Percentiles rank a stretch among this genome's conserved stretches.
These are phyloP conservation scores for Cheilosia vulpina DNA, from an alignment of 2,888 invertebrate species.

Conservation along the genomic window DNA sequence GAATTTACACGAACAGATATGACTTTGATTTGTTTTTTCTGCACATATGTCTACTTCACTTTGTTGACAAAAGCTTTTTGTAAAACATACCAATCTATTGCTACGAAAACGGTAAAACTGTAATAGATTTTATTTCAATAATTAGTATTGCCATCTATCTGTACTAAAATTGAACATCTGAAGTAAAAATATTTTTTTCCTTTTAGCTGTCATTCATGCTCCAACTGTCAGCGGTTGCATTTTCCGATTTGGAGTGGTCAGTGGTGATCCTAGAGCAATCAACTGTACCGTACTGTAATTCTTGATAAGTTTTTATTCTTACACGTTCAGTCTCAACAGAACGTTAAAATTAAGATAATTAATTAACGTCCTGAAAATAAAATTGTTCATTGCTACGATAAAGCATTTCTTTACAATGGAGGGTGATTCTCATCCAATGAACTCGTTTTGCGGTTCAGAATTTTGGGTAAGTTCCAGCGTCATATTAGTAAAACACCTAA, in stretches of 20 bases:
- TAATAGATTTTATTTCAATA: slow-evolving; percentile 2
- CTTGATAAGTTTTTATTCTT: not conserved
- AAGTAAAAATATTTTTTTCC: not conserved
- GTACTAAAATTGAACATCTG: not conserved
- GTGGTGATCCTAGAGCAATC: not conserved
- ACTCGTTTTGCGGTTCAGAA: slow-evolving; percentile 90
- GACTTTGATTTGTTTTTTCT: no score
- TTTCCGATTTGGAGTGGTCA: not conserved
- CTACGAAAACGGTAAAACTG: not conserved
- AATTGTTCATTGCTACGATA: slow-evolving; percentile 3
- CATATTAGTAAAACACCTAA: slow-evolving; percentile 1
- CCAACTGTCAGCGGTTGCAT: not conserved
- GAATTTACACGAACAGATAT: no score
- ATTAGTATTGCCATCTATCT: not conserved
- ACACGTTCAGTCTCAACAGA: slow-evolving; percentile 1
- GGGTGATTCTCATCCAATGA: slow-evolving; percentile 85
- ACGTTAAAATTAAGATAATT: slow-evolving; percentile 3
- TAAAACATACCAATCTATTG: no score
- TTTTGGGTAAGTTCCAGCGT: slow-evolving; percentile 90
- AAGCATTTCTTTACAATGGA: slow-evolving; percentile 75
- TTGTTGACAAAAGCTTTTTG: no score
- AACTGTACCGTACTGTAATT: not conserved
- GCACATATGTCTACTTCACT: no score
- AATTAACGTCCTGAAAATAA: not conserved
- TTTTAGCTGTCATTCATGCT: slow-evolving; percentile 36